These are phyloP conservation scores for Lycodopsis pacificus DNA, from an alignment of 2,797 vertebrate genomes.

Conservation along the genomic window DNA sequence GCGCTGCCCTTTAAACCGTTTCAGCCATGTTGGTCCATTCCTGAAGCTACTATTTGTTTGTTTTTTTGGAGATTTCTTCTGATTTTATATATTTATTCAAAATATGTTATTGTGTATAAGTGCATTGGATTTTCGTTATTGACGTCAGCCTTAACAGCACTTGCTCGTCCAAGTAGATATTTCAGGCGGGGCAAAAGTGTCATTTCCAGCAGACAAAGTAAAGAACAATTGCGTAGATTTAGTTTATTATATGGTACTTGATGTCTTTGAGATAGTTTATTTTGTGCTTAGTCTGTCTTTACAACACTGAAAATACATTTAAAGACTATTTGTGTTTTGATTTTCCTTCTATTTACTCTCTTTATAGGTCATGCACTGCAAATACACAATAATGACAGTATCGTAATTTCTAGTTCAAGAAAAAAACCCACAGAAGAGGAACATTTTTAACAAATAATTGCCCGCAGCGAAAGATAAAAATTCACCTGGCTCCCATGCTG, in stretches of 20 bases:
- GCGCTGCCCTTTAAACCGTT: conserved; percentile 75
- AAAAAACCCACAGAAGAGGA: conserved; percentile 36
- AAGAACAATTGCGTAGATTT: not conserved
- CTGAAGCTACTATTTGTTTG: conserved; percentile 26
- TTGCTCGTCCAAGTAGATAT: conserved; percentile 36
- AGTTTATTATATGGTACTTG: not conserved
- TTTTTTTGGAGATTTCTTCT: conserved; percentile 23
- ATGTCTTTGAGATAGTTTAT: not conserved
- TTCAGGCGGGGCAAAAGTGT: conserved; percentile 63
- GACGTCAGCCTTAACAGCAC: conserved; percentile 27
- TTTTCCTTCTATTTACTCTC: conserved; percentile 3
- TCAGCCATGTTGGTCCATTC: conserved; percentile 28
- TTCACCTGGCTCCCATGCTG: conserved; percentile 87
- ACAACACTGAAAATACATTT: conserved; percentile 3
- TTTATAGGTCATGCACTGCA: conserved; percentile 64
- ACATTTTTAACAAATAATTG: conserved; percentile 18
- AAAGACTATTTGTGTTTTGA: not conserved
- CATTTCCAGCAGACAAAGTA: conserved; percentile 29
- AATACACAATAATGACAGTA: conserved; percentile 17
- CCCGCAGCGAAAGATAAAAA: conserved; percentile 29
- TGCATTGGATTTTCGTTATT: conserved; percentile 17
- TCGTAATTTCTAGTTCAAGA: conserved; percentile 23
- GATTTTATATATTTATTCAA: conserved; percentile 2
- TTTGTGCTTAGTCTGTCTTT: not conserved
- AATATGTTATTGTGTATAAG: not conserved